Base-by-base conservation (phyloP, 2,797 vertebrate genomes). In the Distichodus sexfasciatus region DNA sequence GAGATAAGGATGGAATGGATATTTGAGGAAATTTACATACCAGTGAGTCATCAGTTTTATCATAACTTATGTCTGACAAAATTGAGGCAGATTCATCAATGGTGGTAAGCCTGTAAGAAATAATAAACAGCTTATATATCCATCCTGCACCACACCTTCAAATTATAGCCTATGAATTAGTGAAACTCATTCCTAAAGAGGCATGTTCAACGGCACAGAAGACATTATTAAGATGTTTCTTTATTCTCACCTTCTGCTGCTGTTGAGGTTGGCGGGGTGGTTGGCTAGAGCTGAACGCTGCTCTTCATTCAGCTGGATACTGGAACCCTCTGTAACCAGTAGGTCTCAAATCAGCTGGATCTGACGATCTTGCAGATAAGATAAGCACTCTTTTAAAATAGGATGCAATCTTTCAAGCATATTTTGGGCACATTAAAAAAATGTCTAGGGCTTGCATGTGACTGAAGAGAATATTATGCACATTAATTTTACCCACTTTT, bases 41-140 rank as follows among this genome's bases (percentile, higher is more conserved):
- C 82, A 96, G 78, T 2, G 96, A 98, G 81, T 99, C 97, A 72
- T 98, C 95, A 0, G 95, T 95, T 90, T 97, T 96, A 87, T 99
- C 97, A 80, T 94, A 99, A 89, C 97, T 99, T 89, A 97, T 98
- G 84, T 99, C 97, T 15, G 96, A 99, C 87, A 97, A 83, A 84
- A 96, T 94, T 46, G 96, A 99, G 57, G 86, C 93, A 0, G 97
- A 97, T 89, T 98, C 97, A 71, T 98, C 96, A 83, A 98, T 99
- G 24, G 91, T 98, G 66, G 90, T 89, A 78, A 98, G 82, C 81
- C 96, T 93, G 62, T 24, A 79, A 14, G 64, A 67, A 14, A 71
- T 0, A 24, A 36, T 33, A 57, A 51, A n/a, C n/a, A n/a, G n/a
- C n/a, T n/a, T n/a, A n/a, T n/a, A n/a, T n/a, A n/a, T n/a, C n/a